phyloP scores from a whole-genome alignment of 2,888 invertebrate species.

The Acrocyrtus sp. region DNA sequence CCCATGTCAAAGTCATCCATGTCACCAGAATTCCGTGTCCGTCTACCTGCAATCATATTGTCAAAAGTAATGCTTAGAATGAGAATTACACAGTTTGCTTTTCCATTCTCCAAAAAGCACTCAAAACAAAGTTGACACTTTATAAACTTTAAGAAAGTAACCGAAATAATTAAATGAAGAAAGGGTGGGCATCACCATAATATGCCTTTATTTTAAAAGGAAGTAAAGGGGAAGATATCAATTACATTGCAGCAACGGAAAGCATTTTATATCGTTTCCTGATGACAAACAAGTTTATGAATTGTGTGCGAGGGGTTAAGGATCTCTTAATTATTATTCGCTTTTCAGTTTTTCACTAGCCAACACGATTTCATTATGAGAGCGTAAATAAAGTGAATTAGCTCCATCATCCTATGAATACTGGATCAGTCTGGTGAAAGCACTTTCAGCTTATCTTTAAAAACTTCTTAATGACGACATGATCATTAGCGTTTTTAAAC shows the following conservation, averaged over 20 bases:
- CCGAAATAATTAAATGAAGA: too few species aligned
- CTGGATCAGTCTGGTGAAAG: not conserved
- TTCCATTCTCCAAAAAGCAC: too few species aligned
- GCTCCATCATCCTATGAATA: not conserved
- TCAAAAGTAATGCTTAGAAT: not conserved
- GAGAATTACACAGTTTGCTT: too few species aligned
- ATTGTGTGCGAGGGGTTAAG: conserved; percentile 16
- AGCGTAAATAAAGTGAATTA: not conserved
- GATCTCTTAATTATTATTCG: conserved; percentile 33
- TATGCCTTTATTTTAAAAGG: too few species aligned
- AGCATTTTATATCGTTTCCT: too few species aligned
- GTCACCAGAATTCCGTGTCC: conserved; percentile 56
- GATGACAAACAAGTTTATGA: conserved; percentile 2
- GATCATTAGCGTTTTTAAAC: conserved; percentile 27
- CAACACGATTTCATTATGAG: too few species aligned
- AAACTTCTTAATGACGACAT: conserved; percentile 20
- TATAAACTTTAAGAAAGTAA: too few species aligned
- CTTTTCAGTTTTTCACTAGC: too few species aligned
- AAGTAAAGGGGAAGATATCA: too few species aligned
- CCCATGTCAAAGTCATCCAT: conserved; percentile 62
- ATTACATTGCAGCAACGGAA: too few species aligned
- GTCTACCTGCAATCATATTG: conserved; percentile 53
- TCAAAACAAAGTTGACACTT: too few species aligned
- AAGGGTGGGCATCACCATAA: too few species aligned
- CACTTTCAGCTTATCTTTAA: not conserved